Conservation (phyloP, 1,140 invertebrate genomes). For the Trichonephila clavipes region DNA sequence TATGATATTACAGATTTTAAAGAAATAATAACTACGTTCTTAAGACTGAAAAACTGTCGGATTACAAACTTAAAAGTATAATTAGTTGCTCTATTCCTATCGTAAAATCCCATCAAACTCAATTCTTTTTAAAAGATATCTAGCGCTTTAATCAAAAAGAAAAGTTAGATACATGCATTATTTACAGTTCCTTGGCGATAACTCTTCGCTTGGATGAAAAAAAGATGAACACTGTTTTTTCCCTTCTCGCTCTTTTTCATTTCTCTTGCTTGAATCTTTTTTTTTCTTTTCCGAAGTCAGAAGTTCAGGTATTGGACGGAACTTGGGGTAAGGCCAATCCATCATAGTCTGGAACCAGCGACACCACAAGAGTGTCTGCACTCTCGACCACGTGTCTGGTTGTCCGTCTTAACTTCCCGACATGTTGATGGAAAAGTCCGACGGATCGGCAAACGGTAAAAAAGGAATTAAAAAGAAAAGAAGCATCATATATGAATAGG, state of each 20-base stretch:
- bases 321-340: slow-evolving; percentile 9
- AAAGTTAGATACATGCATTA: background rate
- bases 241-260: background rate
- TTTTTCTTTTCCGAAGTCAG: background rate
- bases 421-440: background rate
- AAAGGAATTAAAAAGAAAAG: background rate
- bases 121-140: too few species aligned
- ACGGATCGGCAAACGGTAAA: background rate
- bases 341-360: slow-evolving; percentile 38
- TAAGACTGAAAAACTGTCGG: too few species aligned
- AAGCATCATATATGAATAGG: background rate
- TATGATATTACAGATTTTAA: too few species aligned
- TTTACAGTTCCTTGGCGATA: background rate
- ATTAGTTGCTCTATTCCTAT: too few species aligned
- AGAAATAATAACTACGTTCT: too few species aligned
- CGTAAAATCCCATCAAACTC: too few species aligned
- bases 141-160: too few species aligned
- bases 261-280: background rate
- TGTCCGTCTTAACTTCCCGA: background rate
- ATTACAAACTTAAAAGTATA: too few species aligned
- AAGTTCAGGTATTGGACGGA: background rate
- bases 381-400: slow-evolving; percentile 22
- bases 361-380: slow-evolving; percentile 30
- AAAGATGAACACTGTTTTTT: background rate
- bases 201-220: background rate